Evolutionary conservation across 1,140 invertebrate species (phyloP).

Genomic region (Drosophila gunungcola): DNA sequence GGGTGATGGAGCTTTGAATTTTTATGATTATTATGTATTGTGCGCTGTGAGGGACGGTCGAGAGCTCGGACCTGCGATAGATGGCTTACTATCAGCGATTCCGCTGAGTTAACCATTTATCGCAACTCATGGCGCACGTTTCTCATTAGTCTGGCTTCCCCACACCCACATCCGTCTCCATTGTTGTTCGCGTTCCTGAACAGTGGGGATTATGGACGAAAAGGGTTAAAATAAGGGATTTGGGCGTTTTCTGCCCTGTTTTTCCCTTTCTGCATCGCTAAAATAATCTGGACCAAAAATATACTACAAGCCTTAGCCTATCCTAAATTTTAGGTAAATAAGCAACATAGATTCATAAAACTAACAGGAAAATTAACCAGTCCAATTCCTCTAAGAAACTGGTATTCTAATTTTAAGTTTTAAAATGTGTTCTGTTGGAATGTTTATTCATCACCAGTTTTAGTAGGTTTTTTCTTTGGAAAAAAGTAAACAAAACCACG

Average conservation of each 20-base stretch:
- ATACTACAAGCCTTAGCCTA: not conserved
- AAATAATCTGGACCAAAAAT: not conserved
- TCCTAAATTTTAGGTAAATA: too few relatives aligned
- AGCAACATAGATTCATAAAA: too few relatives aligned
- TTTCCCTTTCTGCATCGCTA: not conserved
- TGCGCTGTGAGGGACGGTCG: slow-evolving; percentile 5
- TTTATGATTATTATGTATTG: slow-evolving; percentile 78
- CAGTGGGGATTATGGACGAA: slow-evolving; percentile 17
- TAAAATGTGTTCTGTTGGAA: too few relatives aligned
- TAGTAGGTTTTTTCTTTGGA: too few relatives aligned
- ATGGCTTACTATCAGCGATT: slow-evolving; percentile 51
- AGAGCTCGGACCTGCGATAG: slow-evolving; percentile 3
- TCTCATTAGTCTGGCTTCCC: slow-evolving; percentile 64
- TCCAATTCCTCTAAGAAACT: too few relatives aligned
- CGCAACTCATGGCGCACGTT: slow-evolving; percentile 74
- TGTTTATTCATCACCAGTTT: too few relatives aligned
- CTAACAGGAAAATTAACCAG: too few relatives aligned
- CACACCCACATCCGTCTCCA: slow-evolving; percentile 1
- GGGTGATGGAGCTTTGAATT: slow-evolving; percentile 66
- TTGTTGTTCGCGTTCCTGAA: slow-evolving; percentile 17
- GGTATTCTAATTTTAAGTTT: too few relatives aligned
- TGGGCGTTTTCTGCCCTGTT: too few relatives aligned
- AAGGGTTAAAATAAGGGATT: slow-evolving; percentile 6
- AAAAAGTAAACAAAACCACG: too few relatives aligned
- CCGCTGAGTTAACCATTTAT: slow-evolving; percentile 69